phyloP scores from a whole-genome alignment of 2,113 vertebrate genomes.

The Perca fluviatilis region DNA sequence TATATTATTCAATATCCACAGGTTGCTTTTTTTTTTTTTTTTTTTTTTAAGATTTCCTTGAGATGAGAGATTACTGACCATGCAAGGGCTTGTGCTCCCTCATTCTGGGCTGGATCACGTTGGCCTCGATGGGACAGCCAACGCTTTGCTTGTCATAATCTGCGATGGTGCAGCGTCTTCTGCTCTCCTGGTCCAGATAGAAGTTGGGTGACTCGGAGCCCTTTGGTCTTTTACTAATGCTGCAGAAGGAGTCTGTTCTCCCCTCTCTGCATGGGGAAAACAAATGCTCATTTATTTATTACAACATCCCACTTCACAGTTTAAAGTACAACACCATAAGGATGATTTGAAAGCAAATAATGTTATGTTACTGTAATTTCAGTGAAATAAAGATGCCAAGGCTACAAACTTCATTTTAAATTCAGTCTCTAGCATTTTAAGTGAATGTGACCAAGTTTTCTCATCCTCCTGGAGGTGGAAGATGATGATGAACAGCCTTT shows the following conservation, averaged over 20 bases:
- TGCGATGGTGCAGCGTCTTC: slow-evolving; percentile 86
- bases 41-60: not conserved
- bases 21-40: not conserved
- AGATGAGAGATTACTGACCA: slow-evolving; percentile 78
- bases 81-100: slow-evolving; percentile 89
- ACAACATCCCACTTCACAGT: slow-evolving; percentile 1
- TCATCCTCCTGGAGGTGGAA: slow-evolving; percentile 33
- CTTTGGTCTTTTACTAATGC: slow-evolving; percentile 86
- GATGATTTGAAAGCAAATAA: not conserved
- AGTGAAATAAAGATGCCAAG: not conserved
- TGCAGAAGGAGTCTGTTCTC: slow-evolving; percentile 84
- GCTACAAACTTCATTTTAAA: not conserved
- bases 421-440: slow-evolving; percentile 5
- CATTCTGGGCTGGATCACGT: slow-evolving; percentile 87
- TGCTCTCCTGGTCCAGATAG: slow-evolving; percentile 92
- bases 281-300: slow-evolving; percentile 30
- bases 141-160: slow-evolving; percentile 88
- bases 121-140: slow-evolving; percentile 86
- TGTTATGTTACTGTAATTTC: not conserved
- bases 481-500: slow-evolving; percentile 27
- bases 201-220: slow-evolving; percentile 95
- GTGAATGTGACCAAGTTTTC: not conserved
- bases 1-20: not conserved
- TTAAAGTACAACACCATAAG: not conserved
- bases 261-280: slow-evolving; percentile 82